Base-by-base conservation (phyloP, 2,797 vertebrate species). In the Muscicapa striata region DNA sequence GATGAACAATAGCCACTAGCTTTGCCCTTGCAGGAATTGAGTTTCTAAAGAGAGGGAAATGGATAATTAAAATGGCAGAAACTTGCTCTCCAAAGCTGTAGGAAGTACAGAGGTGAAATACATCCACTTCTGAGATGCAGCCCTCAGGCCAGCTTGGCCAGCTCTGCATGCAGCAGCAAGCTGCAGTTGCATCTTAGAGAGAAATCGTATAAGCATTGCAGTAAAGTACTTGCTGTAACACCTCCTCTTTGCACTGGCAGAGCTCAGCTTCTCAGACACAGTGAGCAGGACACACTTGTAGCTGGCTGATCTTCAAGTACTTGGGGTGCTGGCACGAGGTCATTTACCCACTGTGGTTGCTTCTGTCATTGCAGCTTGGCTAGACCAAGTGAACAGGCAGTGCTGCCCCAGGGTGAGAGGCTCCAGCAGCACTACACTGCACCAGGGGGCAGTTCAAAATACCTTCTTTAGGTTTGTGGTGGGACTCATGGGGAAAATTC, bases 271-370 rank as follows among this genome's bases (percentile, higher is more conserved):
- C 54, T 64, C 69, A 63, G 54, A 16, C 45, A 29, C 30, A 20
- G 46, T 0, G 1, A 78, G 24, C 6, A 30, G 41, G 29, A 79
- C 43, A 36, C 73, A 61, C 13, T 4, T 13, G 8, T 1, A 30
- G 22, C 0, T 93, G 82, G 59, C 61, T 80, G 34, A 63, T 87
- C 72, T 69, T 70, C 76, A 86, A 36, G 49, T 10, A 48, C 57
- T 24, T 0, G 0, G 76, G 52, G 30, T 34, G 34, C 5, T 8
- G 1, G 51, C 64, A 32, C 0, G 0, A 83, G 41, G 59, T 36
- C 9, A 1, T 41, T 77, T 49, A 57, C n/a, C 51, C 4, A 2
- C 26, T 1, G 0, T 26, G 41, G 27, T 23, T 66, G 30, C n/a
- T 73, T 54, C 64, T 74, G 84, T 38, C 75, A 12, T 0, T 1